Evolutionary conservation across 2,888 invertebrate species (phyloP), one percentile per base, ranked within the genome.

Genomic region (Macrophya alboannulata): DNA sequence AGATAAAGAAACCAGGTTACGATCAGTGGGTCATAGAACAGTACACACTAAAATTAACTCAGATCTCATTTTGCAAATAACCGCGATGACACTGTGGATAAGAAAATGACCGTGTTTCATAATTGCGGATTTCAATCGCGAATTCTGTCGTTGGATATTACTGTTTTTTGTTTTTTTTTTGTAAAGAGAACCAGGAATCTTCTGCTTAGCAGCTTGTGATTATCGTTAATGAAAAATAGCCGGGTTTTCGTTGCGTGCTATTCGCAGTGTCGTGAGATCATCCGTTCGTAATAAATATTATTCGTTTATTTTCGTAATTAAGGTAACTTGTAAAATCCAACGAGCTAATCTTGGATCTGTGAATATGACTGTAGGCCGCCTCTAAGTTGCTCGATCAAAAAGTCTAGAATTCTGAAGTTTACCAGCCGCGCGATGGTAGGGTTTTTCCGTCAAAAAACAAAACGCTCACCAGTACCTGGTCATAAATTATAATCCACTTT

Each of bases 241-340:
- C 25, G 21, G 31, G 77, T 51, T 55, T 8, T 77, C 21, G 21
- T 81, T 62, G 81, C 81, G 59, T 59, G 77, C 77, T 17, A 51
- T 77, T 77, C 37, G 77, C 17, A 55, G 51, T 77, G 81, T 81
- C 81, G 43, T 40, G 81, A 62, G 81, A 81, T 81, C 81, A 81
- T 81, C 81, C 62, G 15, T 9, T 81, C 43, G 62, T 62, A 43
- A 81, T 17, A 21, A 59, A 62, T 55, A 37, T 31, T 77, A n/a
- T 55, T 45, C n/a, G 62, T 62, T 81, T 81, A 81, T 62, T 81
- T 43, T 12, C 8, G 40, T 62, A 43, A 81, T 81, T 59, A 62
- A 62, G 21, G n/a, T 43, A 81, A 81, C 21, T 81, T 81, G 81
- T 81, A 40, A 62, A 77, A 81, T 62, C 17, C 43, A 43, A 43